phyloP scores from a whole-genome alignment of 2,888 invertebrate species.

The Ferdinandea cuprea region DNA sequence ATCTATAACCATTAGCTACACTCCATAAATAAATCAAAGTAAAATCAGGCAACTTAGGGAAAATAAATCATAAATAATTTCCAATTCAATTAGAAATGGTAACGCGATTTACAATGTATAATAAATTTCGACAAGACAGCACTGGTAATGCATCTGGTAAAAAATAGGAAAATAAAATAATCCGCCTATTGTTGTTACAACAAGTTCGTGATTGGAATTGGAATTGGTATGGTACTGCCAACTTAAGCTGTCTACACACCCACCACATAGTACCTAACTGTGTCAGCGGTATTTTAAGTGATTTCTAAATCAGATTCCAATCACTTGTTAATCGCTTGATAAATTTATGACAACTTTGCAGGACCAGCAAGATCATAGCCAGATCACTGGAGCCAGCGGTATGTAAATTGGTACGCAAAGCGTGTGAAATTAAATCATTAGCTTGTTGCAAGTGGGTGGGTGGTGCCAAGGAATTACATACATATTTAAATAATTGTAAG shows the following conservation, averaged over 20 bases:
- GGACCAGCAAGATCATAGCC: constrained; percentile 21
- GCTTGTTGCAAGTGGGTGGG: constrained; percentile 6
- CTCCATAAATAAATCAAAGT: too few relatives aligned
- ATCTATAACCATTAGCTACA: too few relatives aligned
- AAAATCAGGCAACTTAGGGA: too few relatives aligned
- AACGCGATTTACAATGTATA: too few relatives aligned
- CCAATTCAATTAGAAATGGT: background rate
- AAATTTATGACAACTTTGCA: constrained; percentile 54
- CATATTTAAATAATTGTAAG: constrained; percentile 24
- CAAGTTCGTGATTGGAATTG: constrained; percentile 17
- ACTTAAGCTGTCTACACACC: constrained; percentile 9
- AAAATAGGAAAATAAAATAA: too few relatives aligned
- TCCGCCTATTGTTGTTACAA: constrained; percentile 27
- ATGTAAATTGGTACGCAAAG: constrained; percentile 48
- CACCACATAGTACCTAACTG: background rate
- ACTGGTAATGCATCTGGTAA: constrained; percentile 26
- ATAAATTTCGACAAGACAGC: constrained; percentile 17
- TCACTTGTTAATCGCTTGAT: constrained; percentile 62
- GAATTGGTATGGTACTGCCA: too few relatives aligned
- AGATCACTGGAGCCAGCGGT: constrained; percentile 66
- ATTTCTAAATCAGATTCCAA: constrained; percentile 54
- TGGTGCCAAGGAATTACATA: background rate
- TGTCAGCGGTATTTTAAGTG: constrained; percentile 46
- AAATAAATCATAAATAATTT: too few relatives aligned
- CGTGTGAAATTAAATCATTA: constrained; percentile 48